phyloP scores from a whole-genome alignment of 2,113 vertebrate species.

The Chinchilla lanigera region DNA sequence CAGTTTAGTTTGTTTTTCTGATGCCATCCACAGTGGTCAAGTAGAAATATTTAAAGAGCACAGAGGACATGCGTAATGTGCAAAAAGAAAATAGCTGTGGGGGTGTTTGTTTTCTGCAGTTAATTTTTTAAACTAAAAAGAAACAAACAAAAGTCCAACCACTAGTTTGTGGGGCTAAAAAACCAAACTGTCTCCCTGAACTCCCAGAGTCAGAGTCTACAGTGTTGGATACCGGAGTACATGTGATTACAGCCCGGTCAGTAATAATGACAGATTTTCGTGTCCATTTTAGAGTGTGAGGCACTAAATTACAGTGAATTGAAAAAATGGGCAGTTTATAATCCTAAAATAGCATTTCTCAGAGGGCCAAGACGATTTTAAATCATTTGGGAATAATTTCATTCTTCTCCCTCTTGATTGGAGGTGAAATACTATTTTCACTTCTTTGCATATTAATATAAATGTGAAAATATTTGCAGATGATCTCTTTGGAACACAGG shows the following conservation, averaged over 20 bases:
- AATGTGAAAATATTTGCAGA: not conserved
- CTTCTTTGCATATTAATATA: not conserved
- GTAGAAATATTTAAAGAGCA: conserved; percentile 13
- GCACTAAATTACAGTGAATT: conserved; percentile 77
- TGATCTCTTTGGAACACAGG: not conserved
- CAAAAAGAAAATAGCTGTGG: not conserved
- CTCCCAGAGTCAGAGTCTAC: not conserved
- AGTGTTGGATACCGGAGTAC: conserved; percentile 53
- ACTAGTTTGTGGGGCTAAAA: conserved; percentile 4
- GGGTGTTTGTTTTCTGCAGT: conserved; percentile 44
- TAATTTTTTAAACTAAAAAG: conserved; percentile 28
- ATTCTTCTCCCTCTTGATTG: conserved; percentile 6
- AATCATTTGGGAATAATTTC: conserved; percentile 36
- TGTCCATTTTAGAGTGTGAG: conserved; percentile 78
- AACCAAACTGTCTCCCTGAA: not conserved
- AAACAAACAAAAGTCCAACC: conserved; percentile 49
- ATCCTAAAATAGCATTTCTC: conserved; percentile 75
- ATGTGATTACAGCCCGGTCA: conserved; percentile 72
- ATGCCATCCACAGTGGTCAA: not conserved
- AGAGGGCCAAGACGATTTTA: not conserved
- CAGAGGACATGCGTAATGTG: not conserved
- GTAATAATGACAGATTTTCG: conserved; percentile 75
- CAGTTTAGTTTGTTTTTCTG: conserved; percentile 62
- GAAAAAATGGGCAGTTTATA: conserved; percentile 63
- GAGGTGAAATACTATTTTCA: not conserved